phyloP scores from a whole-genome alignment of 2,888 invertebrate species.

The Drosophila anceps region DNA sequence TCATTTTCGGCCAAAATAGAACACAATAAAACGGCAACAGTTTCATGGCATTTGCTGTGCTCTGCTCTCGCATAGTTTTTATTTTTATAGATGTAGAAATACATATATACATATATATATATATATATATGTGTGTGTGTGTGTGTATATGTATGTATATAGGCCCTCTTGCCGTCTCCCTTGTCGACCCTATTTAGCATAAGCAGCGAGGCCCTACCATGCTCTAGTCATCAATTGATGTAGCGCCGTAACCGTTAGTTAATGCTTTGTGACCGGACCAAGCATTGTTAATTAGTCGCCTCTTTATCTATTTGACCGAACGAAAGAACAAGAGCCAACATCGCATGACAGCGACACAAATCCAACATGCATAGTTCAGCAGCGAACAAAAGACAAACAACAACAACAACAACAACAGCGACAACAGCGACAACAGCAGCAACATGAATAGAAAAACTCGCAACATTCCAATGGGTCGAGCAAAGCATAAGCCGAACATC shows the following conservation, averaged over 20 bases:
- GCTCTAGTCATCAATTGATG: constrained; percentile 41
- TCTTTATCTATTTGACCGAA: constrained; percentile 9
- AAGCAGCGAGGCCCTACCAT: constrained; percentile 27
- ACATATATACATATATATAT: neutral
- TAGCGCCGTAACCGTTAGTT: constrained; percentile 55
- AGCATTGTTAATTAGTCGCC: constrained; percentile 65
- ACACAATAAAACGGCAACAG: constrained; percentile 52
- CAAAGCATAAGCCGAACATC: constrained; percentile 67
- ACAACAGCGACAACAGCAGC: neutral
- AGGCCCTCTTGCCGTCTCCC: constrained; percentile 19
- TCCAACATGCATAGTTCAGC: constrained; percentile 41
- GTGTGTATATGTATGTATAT: no score
- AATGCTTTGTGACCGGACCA: constrained; percentile 30
- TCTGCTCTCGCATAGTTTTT: constrained; percentile 3
- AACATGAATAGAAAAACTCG: constrained; percentile 16
- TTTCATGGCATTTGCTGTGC: neutral
- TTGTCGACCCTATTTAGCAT: constrained; percentile 48
- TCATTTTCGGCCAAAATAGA: constrained; percentile 62
- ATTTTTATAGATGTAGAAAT: neutral
- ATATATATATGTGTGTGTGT: constrained; percentile 22
- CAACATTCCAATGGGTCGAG: constrained; percentile 50
- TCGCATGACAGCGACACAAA: constrained; percentile 46
- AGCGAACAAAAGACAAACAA: constrained; percentile 21
- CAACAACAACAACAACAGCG: constrained; percentile 7
- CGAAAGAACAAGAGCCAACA: constrained; percentile 22